These are phyloP conservation scores for Epinephelus cyanopodus DNA, from an alignment of 2,113 vertebrate genomes.

Conservation along the genomic window DNA sequence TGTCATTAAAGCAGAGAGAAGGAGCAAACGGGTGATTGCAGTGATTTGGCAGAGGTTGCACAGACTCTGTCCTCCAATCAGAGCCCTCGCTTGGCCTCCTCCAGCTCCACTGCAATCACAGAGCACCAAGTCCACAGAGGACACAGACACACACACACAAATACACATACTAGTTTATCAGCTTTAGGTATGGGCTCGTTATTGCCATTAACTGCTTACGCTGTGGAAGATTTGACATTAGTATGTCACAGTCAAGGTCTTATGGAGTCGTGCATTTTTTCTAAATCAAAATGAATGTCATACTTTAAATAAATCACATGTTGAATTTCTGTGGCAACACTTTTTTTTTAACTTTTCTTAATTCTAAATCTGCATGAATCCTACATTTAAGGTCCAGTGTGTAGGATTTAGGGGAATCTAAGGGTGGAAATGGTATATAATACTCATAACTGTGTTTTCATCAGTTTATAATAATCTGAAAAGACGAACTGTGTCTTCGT, in stretches of 20 bases:
- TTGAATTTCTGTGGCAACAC: conserved; percentile 9
- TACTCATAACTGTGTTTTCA: too few relatives aligned
- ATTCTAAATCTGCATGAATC: not conserved
- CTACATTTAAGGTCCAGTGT: too few relatives aligned
- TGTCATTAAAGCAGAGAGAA: conserved; percentile 82
- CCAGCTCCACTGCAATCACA: conserved; percentile 79
- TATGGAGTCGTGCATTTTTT: not conserved
- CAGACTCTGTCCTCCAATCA: conserved; percentile 82
- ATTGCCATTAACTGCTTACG: conserved; percentile 39
- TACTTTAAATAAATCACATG: not conserved
- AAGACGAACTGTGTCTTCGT: too few relatives aligned
- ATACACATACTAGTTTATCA: conserved; percentile 32
- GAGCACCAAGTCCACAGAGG: conserved; percentile 46
- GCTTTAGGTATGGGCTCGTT: conserved; percentile 42
- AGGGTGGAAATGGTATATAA: too few relatives aligned
- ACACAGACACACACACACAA: conserved; percentile 27
- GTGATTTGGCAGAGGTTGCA: conserved; percentile 80
- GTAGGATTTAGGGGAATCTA: too few relatives aligned
- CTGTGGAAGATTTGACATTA: conserved; percentile 20
- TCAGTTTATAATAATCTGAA: too few relatives aligned
- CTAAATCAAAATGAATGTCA: conserved; percentile 3
- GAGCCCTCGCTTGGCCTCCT: conserved; percentile 68
- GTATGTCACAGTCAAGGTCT: conserved; percentile 8
- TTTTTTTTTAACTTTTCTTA: not conserved
- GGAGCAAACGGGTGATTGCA: conserved; percentile 83